A percentile compares a stretch with the other conserved stretches of the same genome.
Evolutionary conservation across 2,888 invertebrate genomes (phyloP).

Genomic region (Lysandra coridon): DNA sequence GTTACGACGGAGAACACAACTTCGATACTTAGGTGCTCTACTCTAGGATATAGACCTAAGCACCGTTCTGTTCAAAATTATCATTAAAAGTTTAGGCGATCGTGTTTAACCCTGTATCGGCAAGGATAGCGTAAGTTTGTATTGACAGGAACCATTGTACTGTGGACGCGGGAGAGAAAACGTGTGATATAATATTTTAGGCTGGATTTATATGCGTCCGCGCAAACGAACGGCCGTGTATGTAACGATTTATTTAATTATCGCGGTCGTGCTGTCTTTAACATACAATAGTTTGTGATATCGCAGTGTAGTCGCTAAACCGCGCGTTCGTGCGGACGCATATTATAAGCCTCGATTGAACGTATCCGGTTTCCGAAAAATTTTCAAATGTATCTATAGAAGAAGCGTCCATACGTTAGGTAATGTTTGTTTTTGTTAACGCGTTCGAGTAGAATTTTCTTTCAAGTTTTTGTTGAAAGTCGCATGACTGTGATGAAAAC

Average conservation of each 20-base stretch:
- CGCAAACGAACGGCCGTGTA: no score
- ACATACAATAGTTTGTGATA: no score
- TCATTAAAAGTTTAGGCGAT: conserved; percentile 5
- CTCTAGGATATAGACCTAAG: not conserved
- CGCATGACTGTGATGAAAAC: conserved; percentile 1
- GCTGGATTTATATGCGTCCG: no score
- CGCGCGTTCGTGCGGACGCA: no score
- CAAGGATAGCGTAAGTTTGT: not conserved
- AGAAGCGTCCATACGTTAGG: conserved; percentile 22
- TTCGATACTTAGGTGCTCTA: not conserved
- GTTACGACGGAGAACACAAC: not conserved
- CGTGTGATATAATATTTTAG: conserved; percentile 14
- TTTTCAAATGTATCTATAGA: not conserved
- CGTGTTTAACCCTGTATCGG: not conserved
- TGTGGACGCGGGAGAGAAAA: not conserved
- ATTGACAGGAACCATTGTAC: not conserved
- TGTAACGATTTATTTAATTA: no score
- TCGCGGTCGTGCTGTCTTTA: no score
- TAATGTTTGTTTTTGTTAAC: not conserved
- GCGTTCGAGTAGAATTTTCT: conserved; percentile 1
- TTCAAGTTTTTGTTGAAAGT: not conserved
- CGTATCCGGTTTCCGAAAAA: not conserved
- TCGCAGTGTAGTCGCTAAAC: no score
- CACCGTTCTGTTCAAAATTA: conserved; percentile 8
- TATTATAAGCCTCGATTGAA: not conserved